Conservation (phyloP, 2,888 invertebrate species). For the Blastobasis adustella region DNA sequence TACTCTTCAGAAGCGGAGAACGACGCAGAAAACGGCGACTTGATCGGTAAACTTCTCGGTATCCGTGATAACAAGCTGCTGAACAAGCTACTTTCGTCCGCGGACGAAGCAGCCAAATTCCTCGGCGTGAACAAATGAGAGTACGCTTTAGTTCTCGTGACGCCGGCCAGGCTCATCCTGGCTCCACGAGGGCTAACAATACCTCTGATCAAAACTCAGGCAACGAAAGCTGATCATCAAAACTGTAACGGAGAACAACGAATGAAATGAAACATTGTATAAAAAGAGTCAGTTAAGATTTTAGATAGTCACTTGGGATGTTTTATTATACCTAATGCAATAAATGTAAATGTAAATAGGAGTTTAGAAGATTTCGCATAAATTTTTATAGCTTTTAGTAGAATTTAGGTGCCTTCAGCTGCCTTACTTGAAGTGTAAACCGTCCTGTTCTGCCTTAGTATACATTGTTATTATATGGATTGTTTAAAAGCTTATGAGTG, state of each 20-base stretch:
- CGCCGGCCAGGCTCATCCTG: slow-evolving; percentile 61
- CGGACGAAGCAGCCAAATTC: slow-evolving; percentile 91
- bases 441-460: slow-evolving; percentile 62
- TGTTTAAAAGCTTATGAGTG: slow-evolving; percentile 40
- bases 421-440: slow-evolving; percentile 57
- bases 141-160: slow-evolving; percentile 70
- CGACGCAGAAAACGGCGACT: slow-evolving; percentile 78
- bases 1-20: slow-evolving; percentile 67
- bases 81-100: slow-evolving; percentile 87
- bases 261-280: too few relatives aligned
- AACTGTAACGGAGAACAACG: slow-evolving; percentile 27
- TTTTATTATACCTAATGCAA: slow-evolving; percentile 1
- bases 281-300: too few relatives aligned
- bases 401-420: slow-evolving; percentile 53
- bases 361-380: slow-evolving; percentile 6
- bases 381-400: slow-evolving; percentile 12
- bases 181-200: slow-evolving; percentile 64
- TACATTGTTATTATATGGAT: slow-evolving; percentile 15
- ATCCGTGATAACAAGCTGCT: slow-evolving; percentile 90
- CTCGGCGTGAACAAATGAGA: slow-evolving; percentile 86
- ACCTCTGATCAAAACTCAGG: slow-evolving; percentile 28
- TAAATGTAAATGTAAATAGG: slow-evolving; percentile 8
- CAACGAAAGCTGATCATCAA: slow-evolving; percentile 25
- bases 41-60: slow-evolving; percentile 92
- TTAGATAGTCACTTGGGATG: too few relatives aligned